Evolutionary conservation across 2,888 invertebrate genomes (phyloP), one percentile per base, ranked within the genome.

Genomic region (Platynereis dumerilii): DNA sequence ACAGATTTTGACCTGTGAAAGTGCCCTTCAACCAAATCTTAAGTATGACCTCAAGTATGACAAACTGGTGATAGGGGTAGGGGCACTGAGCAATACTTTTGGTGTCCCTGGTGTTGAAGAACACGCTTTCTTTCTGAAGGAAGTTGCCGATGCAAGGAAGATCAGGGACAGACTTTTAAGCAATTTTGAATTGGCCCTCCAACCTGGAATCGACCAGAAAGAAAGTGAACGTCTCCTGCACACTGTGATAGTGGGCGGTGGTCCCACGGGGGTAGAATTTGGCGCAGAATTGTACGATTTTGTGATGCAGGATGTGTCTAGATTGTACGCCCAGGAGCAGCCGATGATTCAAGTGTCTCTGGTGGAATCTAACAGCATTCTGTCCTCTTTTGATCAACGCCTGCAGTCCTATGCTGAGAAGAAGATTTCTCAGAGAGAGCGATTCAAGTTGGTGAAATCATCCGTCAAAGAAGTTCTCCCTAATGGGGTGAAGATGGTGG

Each of bases 221-320:
- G 84, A 85, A 68, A 74, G 74, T 7, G 53, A 73, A 20, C 72
- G 83, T 22, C 74, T 85, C 7, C 71, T 83, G 24, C 84, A 84
- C 67, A 79, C 77, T 45, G 83, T 85, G 24, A 85, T 85, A 59
- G 85, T 85, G 15, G 85, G 85, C n/a, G 85, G 85, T 15, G 85
- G 85, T n/a, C 85, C 85, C 0, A 85, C 85, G 17, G 85, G 85
- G 0, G 80, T 85, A 5, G 85, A 85, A 69, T 85, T 85, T 74
- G 84, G 84, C 27, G 84, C 85, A 5, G 85, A 85, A 69, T 70
- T 85, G 12, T 84, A 85, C 72, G 85, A 85, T 69, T 84, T 84
- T 74, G 76, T 84, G 22, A 63, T 71, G 5, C 66, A 83, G 84
- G 85, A 85, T 75, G 78, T 85, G 3, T 70, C 76, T 12, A 69